Percentiles rank a stretch among this genome's conserved stretches.
Evolutionary conservation across 2,113 vertebrate species (phyloP).

Genomic region (Peromyscus californicus): DNA sequence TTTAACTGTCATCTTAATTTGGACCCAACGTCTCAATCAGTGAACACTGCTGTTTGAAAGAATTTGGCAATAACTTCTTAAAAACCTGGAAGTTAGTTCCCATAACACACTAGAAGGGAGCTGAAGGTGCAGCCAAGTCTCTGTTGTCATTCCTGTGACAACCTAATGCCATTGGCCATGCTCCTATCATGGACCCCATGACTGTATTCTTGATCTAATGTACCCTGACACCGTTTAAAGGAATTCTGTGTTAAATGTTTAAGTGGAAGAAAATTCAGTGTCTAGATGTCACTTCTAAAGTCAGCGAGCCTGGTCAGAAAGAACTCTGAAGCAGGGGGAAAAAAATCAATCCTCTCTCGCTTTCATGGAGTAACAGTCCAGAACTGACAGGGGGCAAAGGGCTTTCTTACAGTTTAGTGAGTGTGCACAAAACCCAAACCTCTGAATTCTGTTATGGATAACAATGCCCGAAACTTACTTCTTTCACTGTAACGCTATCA

Average conservation of each 20-base stretch:
- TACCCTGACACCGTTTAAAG: conserved; percentile 57
- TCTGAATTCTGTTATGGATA: conserved; percentile 3
- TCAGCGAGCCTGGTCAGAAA: conserved; percentile 11
- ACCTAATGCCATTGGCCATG: fast-evolving
- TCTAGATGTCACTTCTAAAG: conserved; percentile 47
- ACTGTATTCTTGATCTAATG: conserved; percentile 32
- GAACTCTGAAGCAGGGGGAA: conserved; percentile 11
- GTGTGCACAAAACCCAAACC: conserved; percentile 33
- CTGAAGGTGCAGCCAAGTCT: neutral
- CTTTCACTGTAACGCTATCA: conserved; percentile 14
- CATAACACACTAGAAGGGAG: conserved; percentile 45
- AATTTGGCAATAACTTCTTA: neutral
- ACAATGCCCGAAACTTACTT: neutral
- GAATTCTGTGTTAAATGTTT: conserved; percentile 16
- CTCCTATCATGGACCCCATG: neutral
- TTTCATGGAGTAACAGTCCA: neutral
- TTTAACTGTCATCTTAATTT: neutral
- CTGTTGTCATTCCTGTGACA: conserved; percentile 9
- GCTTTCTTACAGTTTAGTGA: neutral
- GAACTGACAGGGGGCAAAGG: conserved; percentile 19
- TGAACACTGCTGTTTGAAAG: neutral
- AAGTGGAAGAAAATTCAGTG: conserved; percentile 53
- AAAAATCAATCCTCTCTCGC: neutral
- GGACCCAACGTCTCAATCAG: neutral
- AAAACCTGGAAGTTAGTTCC: conserved; percentile 16